These are phyloP conservation scores for Harlomillsia oculata DNA, from an alignment of 1,140 invertebrate genomes.

Conservation along the genomic window DNA sequence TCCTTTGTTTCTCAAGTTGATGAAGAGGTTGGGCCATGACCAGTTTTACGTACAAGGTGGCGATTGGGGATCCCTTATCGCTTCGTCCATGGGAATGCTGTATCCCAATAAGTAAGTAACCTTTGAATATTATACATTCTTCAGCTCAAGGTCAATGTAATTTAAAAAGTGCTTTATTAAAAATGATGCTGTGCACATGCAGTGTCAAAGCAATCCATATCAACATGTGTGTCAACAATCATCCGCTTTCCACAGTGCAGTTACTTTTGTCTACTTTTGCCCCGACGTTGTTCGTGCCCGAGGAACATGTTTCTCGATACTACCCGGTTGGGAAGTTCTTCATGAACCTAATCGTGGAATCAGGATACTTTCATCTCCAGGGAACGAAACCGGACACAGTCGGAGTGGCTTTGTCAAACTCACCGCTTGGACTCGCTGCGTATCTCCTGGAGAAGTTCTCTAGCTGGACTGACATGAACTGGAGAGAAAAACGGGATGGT, in stretches of 20 bases:
- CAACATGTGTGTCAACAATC: slow-evolving; percentile 38
- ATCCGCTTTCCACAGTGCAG: slow-evolving; percentile 29
- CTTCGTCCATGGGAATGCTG: slow-evolving; percentile 38
- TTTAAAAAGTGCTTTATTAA: not conserved
- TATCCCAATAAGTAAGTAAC: slow-evolving; percentile 40
- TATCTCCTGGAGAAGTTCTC: slow-evolving; percentile 82
- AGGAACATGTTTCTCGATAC: slow-evolving; percentile 17
- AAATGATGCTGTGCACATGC: slow-evolving; percentile 12
- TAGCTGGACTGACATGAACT: slow-evolving; percentile 57
- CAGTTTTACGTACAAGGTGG: slow-evolving; percentile 48
- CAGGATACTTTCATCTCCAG: slow-evolving; percentile 55
- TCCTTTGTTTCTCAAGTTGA: slow-evolving; percentile 45
- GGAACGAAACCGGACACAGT: slow-evolving; percentile 84
- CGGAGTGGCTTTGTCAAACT: slow-evolving; percentile 38
- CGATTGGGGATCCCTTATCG: slow-evolving; percentile 38
- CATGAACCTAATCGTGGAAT: slow-evolving; percentile 17
- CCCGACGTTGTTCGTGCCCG: slow-evolving; percentile 24
- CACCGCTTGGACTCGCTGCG: slow-evolving; percentile 50
- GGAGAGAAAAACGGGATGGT: slow-evolving; percentile 53
- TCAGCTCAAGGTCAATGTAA: not conserved
- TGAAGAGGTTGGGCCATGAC: slow-evolving; percentile 44
- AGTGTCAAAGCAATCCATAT: slow-evolving; percentile 41
- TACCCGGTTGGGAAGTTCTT: slow-evolving; percentile 17
- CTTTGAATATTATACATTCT: not conserved
- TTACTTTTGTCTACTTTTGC: slow-evolving; percentile 28